phyloP scores from a whole-genome alignment of 1,140 invertebrate species.

The Oedothorax gibbosus region DNA sequence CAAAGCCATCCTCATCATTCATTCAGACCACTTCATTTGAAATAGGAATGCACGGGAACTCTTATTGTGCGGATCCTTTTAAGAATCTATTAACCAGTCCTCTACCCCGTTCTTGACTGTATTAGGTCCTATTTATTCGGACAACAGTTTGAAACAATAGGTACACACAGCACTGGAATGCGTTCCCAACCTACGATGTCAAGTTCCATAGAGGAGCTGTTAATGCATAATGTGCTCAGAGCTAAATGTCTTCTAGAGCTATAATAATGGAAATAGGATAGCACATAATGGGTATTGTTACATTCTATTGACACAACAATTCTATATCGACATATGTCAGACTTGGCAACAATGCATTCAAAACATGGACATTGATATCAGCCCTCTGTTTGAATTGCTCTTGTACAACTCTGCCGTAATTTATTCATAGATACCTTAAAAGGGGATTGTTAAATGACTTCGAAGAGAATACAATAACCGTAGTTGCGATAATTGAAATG shows the following conservation, averaged over 20 bases:
- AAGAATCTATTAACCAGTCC: slow-evolving; percentile 30
- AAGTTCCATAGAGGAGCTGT: slow-evolving; percentile 10
- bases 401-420: not conserved
- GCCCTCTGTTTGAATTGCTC: slow-evolving; percentile 9
- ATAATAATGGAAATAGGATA: slow-evolving; percentile 49
- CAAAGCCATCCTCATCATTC: not conserved
- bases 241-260: slow-evolving; percentile 36
- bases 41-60: not conserved
- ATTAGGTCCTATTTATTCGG: slow-evolving; percentile 47
- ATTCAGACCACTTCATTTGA: slow-evolving; percentile 13
- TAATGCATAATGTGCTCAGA: slow-evolving; percentile 35
- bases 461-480: not conserved
- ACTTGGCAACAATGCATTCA: slow-evolving; percentile 15
- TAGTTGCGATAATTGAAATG: no score
- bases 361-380: slow-evolving; percentile 10
- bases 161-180: slow-evolving; percentile 20
- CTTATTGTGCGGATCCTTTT: slow-evolving; percentile 15
- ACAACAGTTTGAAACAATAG: slow-evolving; percentile 37
- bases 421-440: not conserved
- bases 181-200: slow-evolving; percentile 9
- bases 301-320: not conserved
- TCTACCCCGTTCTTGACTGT: slow-evolving; percentile 18
- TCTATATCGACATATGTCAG: not conserved
- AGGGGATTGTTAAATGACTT: not conserved
- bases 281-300: slow-evolving; percentile 33